Evolutionary conservation across 2,113 vertebrate species (phyloP), one percentile per base, ranked within the genome.

Genomic region (Percopsis transmontana): DNA sequence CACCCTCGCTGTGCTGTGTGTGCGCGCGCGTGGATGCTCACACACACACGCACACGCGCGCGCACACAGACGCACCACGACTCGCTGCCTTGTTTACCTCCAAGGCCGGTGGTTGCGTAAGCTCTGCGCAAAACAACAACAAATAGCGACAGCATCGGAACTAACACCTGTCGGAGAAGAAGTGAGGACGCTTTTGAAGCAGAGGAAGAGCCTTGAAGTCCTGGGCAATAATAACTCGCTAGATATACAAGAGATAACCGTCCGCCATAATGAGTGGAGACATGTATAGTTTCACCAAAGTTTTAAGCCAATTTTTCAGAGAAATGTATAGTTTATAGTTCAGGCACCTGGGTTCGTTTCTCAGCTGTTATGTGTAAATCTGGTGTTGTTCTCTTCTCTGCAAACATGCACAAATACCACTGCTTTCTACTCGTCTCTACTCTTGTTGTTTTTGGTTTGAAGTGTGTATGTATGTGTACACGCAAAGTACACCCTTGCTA

Each of bases 81-180:
- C 62, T 42, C 62, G 64, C 56, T 39, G 33, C 58, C 56, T 62
- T 61, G 41, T 70, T 78, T 20, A 47, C 63, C 80, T 81, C 70
- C 19, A 19, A 15, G 6, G 40, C 40, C 40, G 40, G 66, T 72
- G 71, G 81, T 85, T 90, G 87, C 83, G 19, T 88, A 89, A 88
- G 84, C 79, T 27, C 47, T 52, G 66, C 77, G 78, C 72, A 82
- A 81, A 80, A 83, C 76, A 85, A 87, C 78, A 90, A 86, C 81
- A 87, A 86, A 77, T 62, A 77, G 45, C 38, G 56, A 52, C 48
- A 80, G 72, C 66, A 74, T 59, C 72, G 54, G 78, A 74, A 59
- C 63, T 39, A 59, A 50, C 59, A 68, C 68, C 66, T 6, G n/a
- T 53, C 21, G 70, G 52, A 70, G 63, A 82, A 72, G 60, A 73